These are phyloP conservation scores for Phylloscopus trochiloides DNA, from an alignment of 2,113 vertebrate species.

Conservation along the genomic window DNA sequence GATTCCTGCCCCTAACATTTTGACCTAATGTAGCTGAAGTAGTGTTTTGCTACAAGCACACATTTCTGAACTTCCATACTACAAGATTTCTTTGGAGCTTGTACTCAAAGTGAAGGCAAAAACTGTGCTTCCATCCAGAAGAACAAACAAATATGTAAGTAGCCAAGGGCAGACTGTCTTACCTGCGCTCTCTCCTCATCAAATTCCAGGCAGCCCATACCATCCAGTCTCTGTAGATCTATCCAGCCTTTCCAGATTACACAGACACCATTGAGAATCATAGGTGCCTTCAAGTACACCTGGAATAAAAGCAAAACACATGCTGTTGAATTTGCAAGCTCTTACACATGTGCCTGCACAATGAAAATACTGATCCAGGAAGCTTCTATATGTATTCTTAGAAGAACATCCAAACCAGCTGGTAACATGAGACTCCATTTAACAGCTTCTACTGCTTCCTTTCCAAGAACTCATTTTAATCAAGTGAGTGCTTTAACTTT, in stretches of 20 bases:
- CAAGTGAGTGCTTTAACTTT: not conserved
- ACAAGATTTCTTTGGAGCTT: not conserved
- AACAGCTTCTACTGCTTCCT: conserved; percentile 21
- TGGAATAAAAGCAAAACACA: conserved; percentile 65
- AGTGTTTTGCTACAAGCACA: not conserved
- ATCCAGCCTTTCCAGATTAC: conserved; percentile 99
- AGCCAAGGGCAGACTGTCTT: conserved; percentile 10
- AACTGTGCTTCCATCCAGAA: not conserved
- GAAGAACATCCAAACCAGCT: conserved; percentile 26
- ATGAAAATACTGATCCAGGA: not conserved
- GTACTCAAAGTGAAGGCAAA: not conserved
- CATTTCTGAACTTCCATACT: not conserved
- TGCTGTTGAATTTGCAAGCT: not conserved
- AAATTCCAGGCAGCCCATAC: conserved; percentile 97
- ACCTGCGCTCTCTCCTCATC: conserved; percentile 98
- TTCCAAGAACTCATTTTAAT: conserved; percentile 34
- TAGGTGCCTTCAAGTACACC: conserved; percentile 96
- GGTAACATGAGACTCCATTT: conserved; percentile 29
- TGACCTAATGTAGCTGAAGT: not conserved
- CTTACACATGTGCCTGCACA: not conserved
- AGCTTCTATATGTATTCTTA: not conserved
- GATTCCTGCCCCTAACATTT: not conserved
- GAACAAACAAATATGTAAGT: not conserved
- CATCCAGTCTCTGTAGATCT: conserved; percentile 95
- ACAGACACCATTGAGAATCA: conserved; percentile 99